Percentiles rank a stretch among this genome's conserved stretches.
Conservation (phyloP, 2,888 invertebrate species). For the Dichetophora obliterata region DNA sequence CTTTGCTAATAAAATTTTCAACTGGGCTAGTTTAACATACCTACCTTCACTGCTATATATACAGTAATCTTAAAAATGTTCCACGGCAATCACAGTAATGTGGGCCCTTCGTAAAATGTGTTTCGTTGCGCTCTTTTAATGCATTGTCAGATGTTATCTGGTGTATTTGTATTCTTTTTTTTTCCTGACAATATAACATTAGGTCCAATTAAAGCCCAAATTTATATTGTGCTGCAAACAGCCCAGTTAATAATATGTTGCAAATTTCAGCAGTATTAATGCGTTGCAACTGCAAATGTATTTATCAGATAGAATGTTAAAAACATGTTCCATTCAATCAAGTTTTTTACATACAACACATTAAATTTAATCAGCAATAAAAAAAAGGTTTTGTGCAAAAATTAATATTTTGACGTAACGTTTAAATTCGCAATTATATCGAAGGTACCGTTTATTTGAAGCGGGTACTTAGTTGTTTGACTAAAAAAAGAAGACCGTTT, state of each 20-base stretch:
- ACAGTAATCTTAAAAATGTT: slow-evolving; percentile 10
- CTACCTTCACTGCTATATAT: background rate
- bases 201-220: slow-evolving; percentile 62
- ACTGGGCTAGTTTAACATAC: background rate
- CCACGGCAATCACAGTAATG: slow-evolving; percentile 10
- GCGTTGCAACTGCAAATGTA: too few species aligned
- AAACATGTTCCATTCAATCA: too few species aligned
- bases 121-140: background rate
- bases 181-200: slow-evolving; percentile 61
- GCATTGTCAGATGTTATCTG: slow-evolving; percentile 31
- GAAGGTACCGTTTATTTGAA: too few species aligned
- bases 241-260: slow-evolving; percentile 2
- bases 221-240: slow-evolving; percentile 49
- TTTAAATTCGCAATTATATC: too few species aligned
- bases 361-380: too few species aligned
- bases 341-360: too few species aligned
- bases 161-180: background rate
- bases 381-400: too few species aligned
- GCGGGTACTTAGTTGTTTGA: too few species aligned
- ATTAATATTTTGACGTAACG: too few species aligned
- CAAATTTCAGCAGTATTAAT: too few species aligned
- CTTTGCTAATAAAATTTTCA: background rate
- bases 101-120: background rate
- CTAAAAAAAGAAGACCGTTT: too few species aligned
- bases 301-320: too few species aligned